Evolutionary conservation across 2,797 vertebrate species (phyloP).

Genomic region (Trematomus bernacchii): DNA sequence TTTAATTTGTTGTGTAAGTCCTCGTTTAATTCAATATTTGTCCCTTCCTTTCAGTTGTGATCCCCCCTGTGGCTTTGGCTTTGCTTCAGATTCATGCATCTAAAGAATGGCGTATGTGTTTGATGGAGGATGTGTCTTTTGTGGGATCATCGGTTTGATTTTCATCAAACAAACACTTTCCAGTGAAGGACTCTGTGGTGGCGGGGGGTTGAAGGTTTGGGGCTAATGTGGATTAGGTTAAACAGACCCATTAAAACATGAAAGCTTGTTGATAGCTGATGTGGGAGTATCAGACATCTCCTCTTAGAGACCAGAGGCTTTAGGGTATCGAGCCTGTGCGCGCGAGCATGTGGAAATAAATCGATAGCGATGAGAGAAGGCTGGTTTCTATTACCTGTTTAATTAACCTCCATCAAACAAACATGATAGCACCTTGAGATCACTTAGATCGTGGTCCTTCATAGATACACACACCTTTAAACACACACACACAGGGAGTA

Average conservation of each 20-base stretch:
- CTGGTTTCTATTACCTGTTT: slow-evolving; percentile 79
- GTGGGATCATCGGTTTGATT: slow-evolving; percentile 41
- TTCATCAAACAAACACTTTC: slow-evolving; percentile 49
- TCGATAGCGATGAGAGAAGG: slow-evolving; percentile 78
- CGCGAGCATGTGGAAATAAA: slow-evolving; percentile 52
- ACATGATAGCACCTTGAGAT: slow-evolving; percentile 80
- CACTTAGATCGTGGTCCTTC: slow-evolving; percentile 48
- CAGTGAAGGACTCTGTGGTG: slow-evolving; percentile 30
- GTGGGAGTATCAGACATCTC: slow-evolving; percentile 69
- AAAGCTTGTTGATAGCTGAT: slow-evolving; percentile 71
- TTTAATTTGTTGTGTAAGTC: background rate
- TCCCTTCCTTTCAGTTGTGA: background rate
- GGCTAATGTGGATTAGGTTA: slow-evolving; percentile 65
- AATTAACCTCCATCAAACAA: slow-evolving; percentile 86
- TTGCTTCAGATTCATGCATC: slow-evolving; percentile 17
- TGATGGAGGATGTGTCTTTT: slow-evolving; percentile 6
- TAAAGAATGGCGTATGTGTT: background rate
- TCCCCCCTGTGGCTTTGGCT: slow-evolving; percentile 18
- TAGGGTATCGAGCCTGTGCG: slow-evolving; percentile 28
- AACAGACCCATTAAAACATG: slow-evolving; percentile 71
- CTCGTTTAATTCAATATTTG: background rate
- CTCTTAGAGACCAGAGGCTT: slow-evolving; percentile 61
- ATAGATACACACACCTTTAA: background rate
- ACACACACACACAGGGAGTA: slow-evolving; percentile 18
- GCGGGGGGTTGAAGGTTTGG: slow-evolving; percentile 24